Evolutionary conservation across 2,888 invertebrate species (phyloP).

Genomic region (Scelioninae gen. 1): DNA sequence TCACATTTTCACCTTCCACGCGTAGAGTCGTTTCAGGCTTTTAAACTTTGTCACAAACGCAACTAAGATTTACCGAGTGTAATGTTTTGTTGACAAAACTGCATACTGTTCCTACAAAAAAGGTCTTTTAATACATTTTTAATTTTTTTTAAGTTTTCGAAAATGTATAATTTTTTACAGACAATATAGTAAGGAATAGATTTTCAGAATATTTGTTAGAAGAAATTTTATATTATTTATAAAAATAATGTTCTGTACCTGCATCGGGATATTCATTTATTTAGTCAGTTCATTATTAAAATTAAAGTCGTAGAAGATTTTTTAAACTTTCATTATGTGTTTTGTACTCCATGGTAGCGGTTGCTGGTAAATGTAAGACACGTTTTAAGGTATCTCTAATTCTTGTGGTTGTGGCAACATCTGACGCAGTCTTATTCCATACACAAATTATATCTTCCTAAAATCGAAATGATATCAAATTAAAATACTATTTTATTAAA

Average conservation of each 20-base stretch:
- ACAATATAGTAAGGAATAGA: too few species aligned
- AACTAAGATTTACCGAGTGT: conserved; percentile 46
- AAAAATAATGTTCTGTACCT: too few species aligned
- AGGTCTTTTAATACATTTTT: too few species aligned
- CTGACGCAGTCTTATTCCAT: conserved; percentile 98
- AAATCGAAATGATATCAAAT: background rate
- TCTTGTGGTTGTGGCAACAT: conserved; percentile 93
- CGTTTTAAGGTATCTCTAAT: conserved; percentile 97
- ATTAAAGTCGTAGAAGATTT: conserved; percentile 74
- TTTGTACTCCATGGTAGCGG: conserved; percentile 98
- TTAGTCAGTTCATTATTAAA: conserved; percentile 50
- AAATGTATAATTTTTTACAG: too few species aligned
- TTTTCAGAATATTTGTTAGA: too few species aligned
- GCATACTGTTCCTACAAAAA: background rate
- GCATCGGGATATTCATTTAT: too few species aligned
- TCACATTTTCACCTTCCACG: conserved; percentile 53
- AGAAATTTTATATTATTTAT: too few species aligned
- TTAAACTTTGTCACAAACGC: conserved; percentile 60
- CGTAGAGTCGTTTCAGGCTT: conserved; percentile 17
- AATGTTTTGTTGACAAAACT: conserved; percentile 18
- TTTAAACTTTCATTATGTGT: conserved; percentile 92
- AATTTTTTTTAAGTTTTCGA: too few species aligned
- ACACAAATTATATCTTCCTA: conserved; percentile 98
- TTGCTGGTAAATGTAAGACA: conserved; percentile 96
- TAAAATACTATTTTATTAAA: background rate